These are phyloP conservation scores for Pangasius larnaudii DNA, from an alignment of 2,797 vertebrate species.

Conservation along the genomic window DNA sequence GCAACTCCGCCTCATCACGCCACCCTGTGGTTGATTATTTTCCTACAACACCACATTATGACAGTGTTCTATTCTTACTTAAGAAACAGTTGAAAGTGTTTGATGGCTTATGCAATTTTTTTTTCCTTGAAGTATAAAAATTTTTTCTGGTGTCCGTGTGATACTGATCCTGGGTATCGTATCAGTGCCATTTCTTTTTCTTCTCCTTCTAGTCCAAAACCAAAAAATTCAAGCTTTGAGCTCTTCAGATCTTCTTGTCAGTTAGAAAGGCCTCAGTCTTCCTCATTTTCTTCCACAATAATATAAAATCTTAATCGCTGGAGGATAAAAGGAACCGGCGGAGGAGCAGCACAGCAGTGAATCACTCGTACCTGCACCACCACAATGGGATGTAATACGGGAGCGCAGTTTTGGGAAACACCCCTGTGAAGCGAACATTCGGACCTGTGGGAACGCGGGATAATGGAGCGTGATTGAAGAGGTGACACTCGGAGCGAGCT, in stretches of 20 bases:
- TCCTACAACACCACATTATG: not conserved
- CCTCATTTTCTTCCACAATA: not conserved
- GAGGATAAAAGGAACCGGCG: slow-evolving; percentile 24
- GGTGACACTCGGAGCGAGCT: slow-evolving; percentile 47
- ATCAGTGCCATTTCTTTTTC: too few species aligned
- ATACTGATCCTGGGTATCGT: too few species aligned
- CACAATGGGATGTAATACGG: slow-evolving; percentile 40
- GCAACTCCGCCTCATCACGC: not conserved
- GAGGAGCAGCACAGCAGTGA: slow-evolving; percentile 19
- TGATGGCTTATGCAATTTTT: too few species aligned
- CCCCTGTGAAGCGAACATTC: slow-evolving; percentile 45
- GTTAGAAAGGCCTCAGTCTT: not conserved
- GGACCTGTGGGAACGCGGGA: slow-evolving; percentile 50
- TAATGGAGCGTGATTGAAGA: slow-evolving; percentile 60
- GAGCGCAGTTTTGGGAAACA: slow-evolving; percentile 22
- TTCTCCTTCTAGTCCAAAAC: not conserved
- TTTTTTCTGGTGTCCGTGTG: too few species aligned
- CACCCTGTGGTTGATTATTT: not conserved
- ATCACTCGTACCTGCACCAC: slow-evolving; percentile 25
- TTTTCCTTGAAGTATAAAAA: too few species aligned
- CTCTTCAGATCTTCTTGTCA: not conserved
- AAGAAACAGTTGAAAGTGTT: not conserved
- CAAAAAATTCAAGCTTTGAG: not conserved
- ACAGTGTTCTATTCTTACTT: not conserved
- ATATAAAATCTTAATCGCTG: slow-evolving; percentile 41